These are phyloP conservation scores for Stichodactyla helianthus DNA, from an alignment of 64 coral and sea anemone genomes.

Conservation along the genomic window DNA sequence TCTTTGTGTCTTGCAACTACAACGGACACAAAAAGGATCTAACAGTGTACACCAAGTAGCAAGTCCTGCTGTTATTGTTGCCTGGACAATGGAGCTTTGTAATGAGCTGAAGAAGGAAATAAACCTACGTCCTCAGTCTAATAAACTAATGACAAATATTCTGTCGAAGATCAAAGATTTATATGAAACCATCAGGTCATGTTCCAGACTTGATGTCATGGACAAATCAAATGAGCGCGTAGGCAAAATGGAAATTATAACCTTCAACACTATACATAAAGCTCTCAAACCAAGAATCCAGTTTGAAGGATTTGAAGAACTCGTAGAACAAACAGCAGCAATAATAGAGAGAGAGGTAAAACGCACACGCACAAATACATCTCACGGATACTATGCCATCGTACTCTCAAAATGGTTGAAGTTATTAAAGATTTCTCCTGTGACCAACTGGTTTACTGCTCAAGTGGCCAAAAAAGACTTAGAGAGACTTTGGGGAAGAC, in stretches of 20 bases:
- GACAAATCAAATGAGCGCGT: no score
- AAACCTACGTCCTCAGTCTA: neutral
- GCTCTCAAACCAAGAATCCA: neutral
- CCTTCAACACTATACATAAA: neutral
- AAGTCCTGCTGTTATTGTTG: neutral
- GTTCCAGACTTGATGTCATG: no score
- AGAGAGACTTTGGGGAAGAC: neutral
- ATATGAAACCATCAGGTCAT: neutral
- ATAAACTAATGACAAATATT: neutral
- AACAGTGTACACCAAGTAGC: neutral
- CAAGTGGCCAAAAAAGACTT: neutral
- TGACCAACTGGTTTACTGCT: conserved; percentile 4
- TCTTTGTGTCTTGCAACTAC: neutral
- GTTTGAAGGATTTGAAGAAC: neutral
- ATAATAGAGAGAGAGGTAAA: neutral
- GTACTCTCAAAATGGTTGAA: neutral
- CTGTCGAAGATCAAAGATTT: neutral
- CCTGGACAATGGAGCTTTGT: neutral
- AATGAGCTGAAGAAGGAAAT: neutral
- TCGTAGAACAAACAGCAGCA: neutral
- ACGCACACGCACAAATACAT: neutral
- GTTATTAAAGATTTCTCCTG: neutral
- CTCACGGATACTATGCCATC: neutral
- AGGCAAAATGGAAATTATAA: neutral
- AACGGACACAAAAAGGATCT: neutral